A percentile compares a stretch with the other conserved stretches of the same genome.
These are phyloP conservation scores for Athalia cordata DNA, from an alignment of 2,888 invertebrate genomes.

Conservation along the genomic window DNA sequence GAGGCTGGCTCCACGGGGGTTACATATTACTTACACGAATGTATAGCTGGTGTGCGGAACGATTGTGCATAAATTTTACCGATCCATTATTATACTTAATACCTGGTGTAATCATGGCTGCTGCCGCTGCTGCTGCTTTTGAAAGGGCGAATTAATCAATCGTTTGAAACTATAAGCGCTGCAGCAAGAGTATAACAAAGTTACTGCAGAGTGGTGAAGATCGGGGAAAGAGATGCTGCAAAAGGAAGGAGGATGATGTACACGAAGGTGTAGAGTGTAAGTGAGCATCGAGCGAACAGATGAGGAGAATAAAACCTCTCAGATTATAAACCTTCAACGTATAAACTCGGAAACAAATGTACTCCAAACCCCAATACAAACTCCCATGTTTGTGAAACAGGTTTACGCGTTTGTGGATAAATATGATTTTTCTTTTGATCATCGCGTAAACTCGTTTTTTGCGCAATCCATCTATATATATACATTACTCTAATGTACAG, in stretches of 20 bases:
- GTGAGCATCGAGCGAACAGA: background rate
- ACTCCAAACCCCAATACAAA: too few species aligned
- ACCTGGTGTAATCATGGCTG: conserved; percentile 21
- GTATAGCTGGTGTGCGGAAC: background rate
- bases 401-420: too few species aligned
- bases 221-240: background rate
- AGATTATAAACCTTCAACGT: too few species aligned
- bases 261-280: background rate
- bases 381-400: too few species aligned
- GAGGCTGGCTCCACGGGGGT: too few species aligned
- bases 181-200: conserved; percentile 11
- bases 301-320: too few species aligned
- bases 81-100: conserved; percentile 11
- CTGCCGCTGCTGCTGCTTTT: background rate
- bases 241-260: background rate
- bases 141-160: conserved; percentile 29
- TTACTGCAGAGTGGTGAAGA: background rate
- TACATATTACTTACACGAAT: background rate
- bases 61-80: conserved; percentile 23
- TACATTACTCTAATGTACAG: too few species aligned
- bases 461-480: too few species aligned
- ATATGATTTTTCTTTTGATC: too few species aligned
- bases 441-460: too few species aligned
- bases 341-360: too few species aligned
- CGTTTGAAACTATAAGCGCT: conserved; percentile 15